These are phyloP conservation scores for Archaeoteleia sp. DNA, from an alignment of 2,888 invertebrate species.

Conservation along the genomic window DNA sequence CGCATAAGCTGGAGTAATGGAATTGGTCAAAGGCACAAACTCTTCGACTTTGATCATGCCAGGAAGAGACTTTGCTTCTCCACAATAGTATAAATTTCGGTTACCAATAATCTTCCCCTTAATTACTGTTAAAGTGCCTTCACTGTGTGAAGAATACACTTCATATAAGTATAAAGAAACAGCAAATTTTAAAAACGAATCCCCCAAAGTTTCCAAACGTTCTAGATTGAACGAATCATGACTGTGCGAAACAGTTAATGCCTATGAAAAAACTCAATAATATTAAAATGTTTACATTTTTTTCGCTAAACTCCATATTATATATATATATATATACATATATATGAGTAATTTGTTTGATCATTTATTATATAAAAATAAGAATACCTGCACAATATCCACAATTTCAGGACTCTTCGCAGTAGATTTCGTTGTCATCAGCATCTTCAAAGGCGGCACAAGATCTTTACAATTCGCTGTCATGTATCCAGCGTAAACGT, in stretches of 20 bases:
- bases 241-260: conserved; percentile 83
- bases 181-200: conserved; percentile 90
- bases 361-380: no score
- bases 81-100: conserved; percentile 89
- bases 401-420: conserved; percentile 62
- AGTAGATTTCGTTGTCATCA: conserved; percentile 39
- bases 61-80: conserved; percentile 60
- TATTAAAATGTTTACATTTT: no score
- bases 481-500: conserved; percentile 12
- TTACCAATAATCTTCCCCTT: conserved; percentile 86
- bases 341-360: no score
- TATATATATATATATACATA: no score
- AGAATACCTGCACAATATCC: conserved; percentile 65
- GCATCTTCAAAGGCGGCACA: conserved; percentile 48
- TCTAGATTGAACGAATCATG: conserved; percentile 88
- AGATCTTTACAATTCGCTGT: neutral
- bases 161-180: conserved; percentile 84
- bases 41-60: conserved; percentile 80
- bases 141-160: conserved; percentile 81
- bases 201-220: conserved; percentile 90
- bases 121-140: conserved; percentile 86
- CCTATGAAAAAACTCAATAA: no score
- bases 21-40: conserved; percentile 83
- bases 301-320: no score
- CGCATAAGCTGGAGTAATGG: conserved; percentile 87